phyloP scores from a whole-genome alignment of 2,888 invertebrate species.

The Eucera pruinosa region DNA sequence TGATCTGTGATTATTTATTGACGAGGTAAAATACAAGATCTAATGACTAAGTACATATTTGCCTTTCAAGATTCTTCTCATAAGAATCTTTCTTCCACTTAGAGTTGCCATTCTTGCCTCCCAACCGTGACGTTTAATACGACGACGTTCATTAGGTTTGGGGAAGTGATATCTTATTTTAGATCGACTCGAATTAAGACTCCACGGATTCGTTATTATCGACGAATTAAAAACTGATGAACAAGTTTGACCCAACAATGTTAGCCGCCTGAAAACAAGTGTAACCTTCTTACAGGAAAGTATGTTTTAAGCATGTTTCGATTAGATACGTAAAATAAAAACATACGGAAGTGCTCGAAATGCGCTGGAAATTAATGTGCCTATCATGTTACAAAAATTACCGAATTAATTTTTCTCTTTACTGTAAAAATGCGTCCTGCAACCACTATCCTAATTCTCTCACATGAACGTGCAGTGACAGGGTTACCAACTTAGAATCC shows the following conservation, averaged over 20 bases:
- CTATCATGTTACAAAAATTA: conserved; percentile 59
- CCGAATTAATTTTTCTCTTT: not conserved
- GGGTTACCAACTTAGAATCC: too few species aligned
- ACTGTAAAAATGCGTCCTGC: not conserved
- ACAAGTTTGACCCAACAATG: conserved; percentile 15
- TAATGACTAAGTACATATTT: conserved; percentile 89
- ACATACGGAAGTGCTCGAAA: conserved; percentile 71
- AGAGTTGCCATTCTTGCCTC: conserved; percentile 88
- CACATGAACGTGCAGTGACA: too few species aligned
- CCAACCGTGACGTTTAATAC: conserved; percentile 90
- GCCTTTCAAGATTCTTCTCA: conserved; percentile 92
- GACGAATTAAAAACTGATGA: conserved; percentile 22
- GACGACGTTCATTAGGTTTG: conserved; percentile 89
- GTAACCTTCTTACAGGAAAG: too few species aligned
- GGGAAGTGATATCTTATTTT: conserved; percentile 90
- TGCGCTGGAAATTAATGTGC: conserved; percentile 60
- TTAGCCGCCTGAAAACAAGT: conserved; percentile 41
- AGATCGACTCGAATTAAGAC: conserved; percentile 78
- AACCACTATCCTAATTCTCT: too few species aligned
- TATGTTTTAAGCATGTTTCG: not conserved
- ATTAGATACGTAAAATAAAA: not conserved
- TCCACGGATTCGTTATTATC: conserved; percentile 68
- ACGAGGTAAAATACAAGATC: conserved; percentile 52
- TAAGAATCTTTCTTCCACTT: conserved; percentile 89
- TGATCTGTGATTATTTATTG: conserved; percentile 33